Evolutionary conservation across 1,140 invertebrate species (phyloP).

Genomic region (Cecropterus lyciades): DNA sequence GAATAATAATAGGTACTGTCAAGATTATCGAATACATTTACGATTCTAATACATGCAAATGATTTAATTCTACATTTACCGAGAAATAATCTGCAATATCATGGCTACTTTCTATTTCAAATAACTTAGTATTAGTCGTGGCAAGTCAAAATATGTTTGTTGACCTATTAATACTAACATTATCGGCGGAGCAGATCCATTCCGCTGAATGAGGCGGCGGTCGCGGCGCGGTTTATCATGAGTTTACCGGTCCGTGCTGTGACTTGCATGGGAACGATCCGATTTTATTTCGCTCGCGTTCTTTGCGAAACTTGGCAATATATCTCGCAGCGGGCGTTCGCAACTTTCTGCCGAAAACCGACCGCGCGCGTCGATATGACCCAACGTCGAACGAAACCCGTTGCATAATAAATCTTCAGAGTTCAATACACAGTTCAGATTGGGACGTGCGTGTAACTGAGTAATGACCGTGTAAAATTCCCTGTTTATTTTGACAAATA

Average conservation of each 20-base stretch:
- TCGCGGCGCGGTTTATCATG: constrained; percentile 23
- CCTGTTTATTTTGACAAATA: constrained; percentile 56
- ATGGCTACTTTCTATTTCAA: constrained; percentile 24
- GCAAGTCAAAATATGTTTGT: constrained; percentile 29
- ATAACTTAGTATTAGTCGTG: constrained; percentile 34
- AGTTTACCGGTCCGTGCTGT: constrained; percentile 22
- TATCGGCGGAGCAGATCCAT: constrained; percentile 30
- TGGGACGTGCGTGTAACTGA: constrained; percentile 14
- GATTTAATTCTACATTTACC: background rate
- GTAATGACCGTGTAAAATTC: constrained; percentile 36
- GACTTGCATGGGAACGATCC: constrained; percentile 27
- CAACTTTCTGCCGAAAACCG: constrained; percentile 26
- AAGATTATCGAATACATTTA: too few species aligned
- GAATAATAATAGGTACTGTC: too few species aligned
- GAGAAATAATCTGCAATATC: constrained; percentile 13
- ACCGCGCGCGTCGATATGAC: background rate
- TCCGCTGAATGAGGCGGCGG: constrained; percentile 18
- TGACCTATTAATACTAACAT: constrained; percentile 32
- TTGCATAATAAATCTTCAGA: constrained; percentile 22
- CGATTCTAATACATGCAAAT: too few species aligned
- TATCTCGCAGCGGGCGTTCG: constrained; percentile 43
- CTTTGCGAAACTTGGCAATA: constrained; percentile 36
- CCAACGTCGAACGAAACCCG: background rate
- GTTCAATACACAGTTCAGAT: constrained; percentile 28
- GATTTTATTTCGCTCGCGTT: constrained; percentile 31